Evolutionary conservation across 2,113 vertebrate species (phyloP), one percentile per base, ranked within the genome.

Genomic region (Tautogolabrus adspersus): DNA sequence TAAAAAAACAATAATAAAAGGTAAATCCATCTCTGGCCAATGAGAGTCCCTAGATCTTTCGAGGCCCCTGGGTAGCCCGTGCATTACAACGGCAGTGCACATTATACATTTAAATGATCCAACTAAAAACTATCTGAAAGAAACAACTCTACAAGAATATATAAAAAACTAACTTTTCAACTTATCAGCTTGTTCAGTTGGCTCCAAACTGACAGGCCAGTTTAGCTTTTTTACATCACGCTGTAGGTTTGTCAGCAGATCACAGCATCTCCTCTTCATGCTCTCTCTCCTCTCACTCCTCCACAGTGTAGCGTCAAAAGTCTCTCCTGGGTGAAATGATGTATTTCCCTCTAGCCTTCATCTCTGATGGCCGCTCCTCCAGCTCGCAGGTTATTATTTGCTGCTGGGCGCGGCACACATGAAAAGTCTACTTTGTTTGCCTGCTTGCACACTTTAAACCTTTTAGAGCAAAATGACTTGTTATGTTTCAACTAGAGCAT

Each of bases 401-500:
- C 60, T 69, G 44, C 67, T 3, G 5, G 9, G 62, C 3, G 38
- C 47, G 10, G 47, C 65, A 21, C 22, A 77, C 58, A 91, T 75
- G 61, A 86, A 86, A 81, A 77, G 63, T 77, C 49, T 1, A 51
- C 64, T 84, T 76, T 72, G 70, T 72, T 71, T 58, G 42, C 60
- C 47, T 74, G 66, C 60, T 52, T 75, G 66, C 73, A 51, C 69
- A 75, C 82, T 88, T 66, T 67, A 76, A 88, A 85, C 82, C 83
- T 82, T 84, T 88, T 67, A 69, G 70, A 57, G 65, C 73, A 84
- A 90, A 90, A 83, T 62, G 62, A 86, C 70, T 85, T 72, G 77
- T 76, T 88, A 42, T 78, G 69, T 81, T 90, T 88, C 83, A 88
- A 80, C 83, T 68, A 44, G 78, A 85, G 83, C 89, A 88, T 93